phyloP scores from a whole-genome alignment of 2,113 vertebrate genomes.

The Heloderma charlesbogerti region DNA sequence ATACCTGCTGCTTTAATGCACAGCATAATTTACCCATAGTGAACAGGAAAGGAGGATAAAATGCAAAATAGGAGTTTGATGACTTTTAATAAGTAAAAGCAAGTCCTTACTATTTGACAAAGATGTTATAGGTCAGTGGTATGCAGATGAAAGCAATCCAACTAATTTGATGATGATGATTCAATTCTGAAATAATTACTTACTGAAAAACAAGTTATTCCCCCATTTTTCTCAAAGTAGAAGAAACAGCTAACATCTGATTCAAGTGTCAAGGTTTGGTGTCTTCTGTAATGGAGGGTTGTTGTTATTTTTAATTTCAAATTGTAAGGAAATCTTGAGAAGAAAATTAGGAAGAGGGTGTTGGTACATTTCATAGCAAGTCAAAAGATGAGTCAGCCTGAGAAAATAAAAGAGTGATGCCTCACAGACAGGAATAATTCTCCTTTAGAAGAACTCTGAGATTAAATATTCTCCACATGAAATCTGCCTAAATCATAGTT shows the following conservation, averaged over 20 bases:
- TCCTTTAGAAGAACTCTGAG: background rate
- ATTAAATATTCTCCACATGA: background rate
- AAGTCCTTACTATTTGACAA: background rate
- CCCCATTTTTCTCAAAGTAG: background rate
- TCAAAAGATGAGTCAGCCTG: background rate
- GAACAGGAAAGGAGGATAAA: background rate
- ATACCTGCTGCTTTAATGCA: background rate
- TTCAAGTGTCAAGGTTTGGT: background rate
- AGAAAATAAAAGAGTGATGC: background rate
- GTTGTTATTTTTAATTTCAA: background rate
- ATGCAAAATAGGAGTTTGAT: background rate
- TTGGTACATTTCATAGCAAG: background rate
- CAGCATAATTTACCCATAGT: background rate
- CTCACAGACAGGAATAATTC: background rate
- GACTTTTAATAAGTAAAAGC: background rate
- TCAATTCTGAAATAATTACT: background rate
- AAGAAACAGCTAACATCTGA: fast-evolving
- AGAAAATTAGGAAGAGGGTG: background rate
- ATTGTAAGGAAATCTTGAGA: background rate
- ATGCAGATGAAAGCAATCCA: background rate
- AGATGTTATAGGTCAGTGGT: background rate
- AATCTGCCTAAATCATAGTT: background rate
- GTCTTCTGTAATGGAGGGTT: background rate
- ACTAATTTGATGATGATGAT: background rate
- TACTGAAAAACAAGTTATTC: background rate